Conservation (phyloP, 1,140 invertebrate species). For the Augochlora pura region DNA sequence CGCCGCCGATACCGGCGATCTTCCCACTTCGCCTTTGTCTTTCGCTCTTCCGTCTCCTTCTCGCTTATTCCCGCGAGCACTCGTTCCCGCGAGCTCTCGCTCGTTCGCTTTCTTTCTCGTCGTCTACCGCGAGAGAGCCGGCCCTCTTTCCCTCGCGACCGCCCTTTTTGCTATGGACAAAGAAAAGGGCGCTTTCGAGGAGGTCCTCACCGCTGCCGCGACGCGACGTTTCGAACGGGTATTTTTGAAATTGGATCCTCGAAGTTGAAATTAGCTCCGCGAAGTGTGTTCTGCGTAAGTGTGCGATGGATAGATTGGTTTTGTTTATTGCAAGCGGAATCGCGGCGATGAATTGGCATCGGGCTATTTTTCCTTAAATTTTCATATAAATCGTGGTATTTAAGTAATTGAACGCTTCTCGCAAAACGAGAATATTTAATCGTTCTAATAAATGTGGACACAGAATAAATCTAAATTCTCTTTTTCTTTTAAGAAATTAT, state of each 20-base stretch:
- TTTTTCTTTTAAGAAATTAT: no score
- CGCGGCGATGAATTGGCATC: no score
- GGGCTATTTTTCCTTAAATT: no score
- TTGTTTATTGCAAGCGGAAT: no score
- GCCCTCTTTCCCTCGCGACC: neutral
- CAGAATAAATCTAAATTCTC: no score
- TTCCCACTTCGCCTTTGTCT: conserved; percentile 39
- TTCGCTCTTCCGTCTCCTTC: conserved; percentile 8
- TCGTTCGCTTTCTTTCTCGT: neutral
- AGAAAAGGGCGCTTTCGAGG: neutral
- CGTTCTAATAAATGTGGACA: no score
- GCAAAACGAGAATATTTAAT: no score
- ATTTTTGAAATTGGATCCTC: neutral
- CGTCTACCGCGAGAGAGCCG: neutral
- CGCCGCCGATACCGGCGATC: conserved; percentile 38
- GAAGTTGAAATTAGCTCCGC: neutral
- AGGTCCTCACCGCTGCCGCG: neutral
- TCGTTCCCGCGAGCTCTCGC: no score
- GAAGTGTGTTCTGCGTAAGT: no score
- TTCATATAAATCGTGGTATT: no score
- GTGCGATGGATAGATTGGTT: no score
- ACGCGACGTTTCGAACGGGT: neutral
- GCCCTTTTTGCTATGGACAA: neutral
- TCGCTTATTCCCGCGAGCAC: neutral
- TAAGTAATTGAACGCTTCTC: no score